These are phyloP conservation scores for Hylaea fasciaria DNA, from an alignment of 2,888 invertebrate species.

Conservation along the genomic window DNA sequence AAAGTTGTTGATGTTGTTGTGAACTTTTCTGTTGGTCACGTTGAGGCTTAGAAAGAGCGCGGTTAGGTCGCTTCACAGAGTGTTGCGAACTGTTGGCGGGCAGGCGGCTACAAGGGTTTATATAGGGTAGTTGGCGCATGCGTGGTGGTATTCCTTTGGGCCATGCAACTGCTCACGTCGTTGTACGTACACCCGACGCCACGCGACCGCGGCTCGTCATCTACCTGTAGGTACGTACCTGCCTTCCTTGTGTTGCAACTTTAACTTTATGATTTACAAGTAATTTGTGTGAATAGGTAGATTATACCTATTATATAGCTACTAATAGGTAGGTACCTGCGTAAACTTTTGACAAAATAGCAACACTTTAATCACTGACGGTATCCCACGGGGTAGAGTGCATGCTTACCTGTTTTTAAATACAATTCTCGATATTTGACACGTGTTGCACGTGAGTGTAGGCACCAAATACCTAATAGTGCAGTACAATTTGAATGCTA, in stretches of 20 bases:
- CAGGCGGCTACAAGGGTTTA: constrained; percentile 53
- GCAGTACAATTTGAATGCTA: neutral
- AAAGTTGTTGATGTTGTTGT: constrained; percentile 50
- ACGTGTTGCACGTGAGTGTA: neutral
- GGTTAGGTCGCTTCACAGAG: constrained; percentile 59
- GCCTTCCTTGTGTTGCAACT: constrained; percentile 27
- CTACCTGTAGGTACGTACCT: constrained; percentile 28
- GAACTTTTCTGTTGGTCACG: constrained; percentile 69
- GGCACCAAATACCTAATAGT: neutral
- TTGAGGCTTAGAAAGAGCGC: constrained; percentile 44
- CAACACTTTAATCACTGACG: neutral
- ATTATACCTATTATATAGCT: too few relatives aligned
- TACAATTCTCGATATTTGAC: neutral
- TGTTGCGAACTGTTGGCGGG: constrained; percentile 65
- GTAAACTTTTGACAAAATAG: too few relatives aligned
- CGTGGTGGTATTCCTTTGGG: constrained; percentile 49
- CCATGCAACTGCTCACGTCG: constrained; percentile 59
- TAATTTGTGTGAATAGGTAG: too few relatives aligned
- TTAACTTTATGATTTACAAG: neutral
- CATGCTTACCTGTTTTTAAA: neutral
- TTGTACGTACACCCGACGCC: constrained; percentile 44
- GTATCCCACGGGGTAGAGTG: neutral
- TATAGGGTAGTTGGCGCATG: constrained; percentile 68
- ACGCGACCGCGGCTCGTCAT: constrained; percentile 31
- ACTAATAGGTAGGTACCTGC: too few relatives aligned